These are phyloP conservation scores for Lepeophtheirus salmonis DNA, from an alignment of 1,140 invertebrate genomes.

Conservation along the genomic window DNA sequence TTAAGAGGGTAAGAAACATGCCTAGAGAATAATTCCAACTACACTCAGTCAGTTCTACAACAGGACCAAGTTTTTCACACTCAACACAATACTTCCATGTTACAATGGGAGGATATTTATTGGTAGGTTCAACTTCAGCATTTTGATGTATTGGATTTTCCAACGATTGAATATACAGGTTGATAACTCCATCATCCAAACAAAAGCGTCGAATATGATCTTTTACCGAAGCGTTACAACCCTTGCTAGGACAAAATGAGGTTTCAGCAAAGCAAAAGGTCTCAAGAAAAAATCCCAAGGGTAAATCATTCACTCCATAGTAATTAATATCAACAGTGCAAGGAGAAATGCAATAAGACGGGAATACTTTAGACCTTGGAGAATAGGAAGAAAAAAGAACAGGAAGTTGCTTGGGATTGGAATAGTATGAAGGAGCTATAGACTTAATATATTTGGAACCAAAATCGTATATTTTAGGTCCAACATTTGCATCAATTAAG, in stretches of 20 bases:
- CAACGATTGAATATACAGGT: conserved; percentile 4
- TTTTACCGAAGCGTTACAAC: conserved; percentile 4
- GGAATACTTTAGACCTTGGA: conserved; percentile 51
- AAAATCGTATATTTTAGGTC: background rate
- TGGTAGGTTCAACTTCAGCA: background rate
- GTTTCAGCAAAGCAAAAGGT: conserved; percentile 67
- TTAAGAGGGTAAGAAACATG: conserved; percentile 3
- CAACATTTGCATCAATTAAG: background rate
- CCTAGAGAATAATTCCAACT: background rate
- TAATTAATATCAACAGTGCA: conserved; percentile 83
- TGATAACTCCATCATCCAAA: background rate
- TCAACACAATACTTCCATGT: conserved; percentile 9
- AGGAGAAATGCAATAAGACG: conserved; percentile 69
- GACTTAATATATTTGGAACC: too few species aligned
- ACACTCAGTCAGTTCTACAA: background rate
- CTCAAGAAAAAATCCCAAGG: conserved; percentile 78
- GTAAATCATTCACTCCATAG: conserved; percentile 82
- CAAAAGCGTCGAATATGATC: conserved; percentile 15
- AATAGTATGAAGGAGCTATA: background rate
- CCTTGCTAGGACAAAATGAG: conserved; percentile 49
- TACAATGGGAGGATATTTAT: background rate
- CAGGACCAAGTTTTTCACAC: background rate
- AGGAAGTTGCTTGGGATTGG: conserved; percentile 43
- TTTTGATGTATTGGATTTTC: background rate
- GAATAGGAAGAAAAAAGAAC: conserved; percentile 84